Base-by-base conservation (phyloP, 1,140 invertebrate species). In the Hycleus cichorii region DNA sequence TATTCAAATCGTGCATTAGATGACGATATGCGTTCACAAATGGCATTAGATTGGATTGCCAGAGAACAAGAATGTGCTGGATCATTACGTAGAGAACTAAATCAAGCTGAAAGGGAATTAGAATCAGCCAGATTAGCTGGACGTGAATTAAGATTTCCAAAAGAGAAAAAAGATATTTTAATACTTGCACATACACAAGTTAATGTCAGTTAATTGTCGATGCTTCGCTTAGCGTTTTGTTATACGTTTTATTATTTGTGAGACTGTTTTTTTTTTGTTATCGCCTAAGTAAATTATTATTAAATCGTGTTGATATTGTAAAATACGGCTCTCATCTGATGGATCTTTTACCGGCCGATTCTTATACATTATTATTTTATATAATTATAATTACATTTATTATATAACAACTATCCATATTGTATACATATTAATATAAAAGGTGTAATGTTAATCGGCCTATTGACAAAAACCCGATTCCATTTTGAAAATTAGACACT, bases 41-140 rank as follows among this genome's bases (percentile, higher is more conserved):
- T 97, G 93, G 92, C 93, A 0, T 78, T 94, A 12, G 93, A 95
- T 72, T 96, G 93, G 93, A 93, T 95, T n/a, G 89, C 91, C 1
- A 76, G 87, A 9, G 91, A 93, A 66, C 86, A 92, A 56, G 92
- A 95, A 67, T 79, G 81, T 11, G 81, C 84, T 0, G 90, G 90
- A 0, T 84, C 91, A 32, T 84, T 96, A 10, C 78, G 85, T 0
- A 80, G 85, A 59, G 93, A 96, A 73, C 76, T 96, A 46, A 83
- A 86, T 39, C 79, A 87, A 46, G 90, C 92, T 1, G 91, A 95
- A 72, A 78, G 89, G 32, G 93, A 97, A 75, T 79, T 96, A 26
- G 90, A 94, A 69, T 85, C 88, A n/a, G 92, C 93, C 6, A 78
- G 94, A 64, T 78, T 94, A 61, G 91, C 91, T 39, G 93, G 93